Evolutionary conservation across 1,140 invertebrate species (phyloP).

Genomic region (Zaprionus africanus): DNA sequence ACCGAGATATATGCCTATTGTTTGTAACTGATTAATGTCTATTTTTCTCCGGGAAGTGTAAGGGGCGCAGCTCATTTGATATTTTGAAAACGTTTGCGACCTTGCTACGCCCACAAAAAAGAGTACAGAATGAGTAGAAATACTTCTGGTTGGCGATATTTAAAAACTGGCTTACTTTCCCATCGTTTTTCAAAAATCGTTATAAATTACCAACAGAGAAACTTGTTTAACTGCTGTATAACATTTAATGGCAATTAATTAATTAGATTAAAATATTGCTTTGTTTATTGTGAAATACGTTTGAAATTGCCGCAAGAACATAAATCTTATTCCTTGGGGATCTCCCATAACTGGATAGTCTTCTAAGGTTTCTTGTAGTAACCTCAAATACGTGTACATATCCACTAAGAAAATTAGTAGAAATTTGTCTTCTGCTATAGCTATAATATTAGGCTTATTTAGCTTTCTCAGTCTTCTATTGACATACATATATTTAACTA

Average conservation of each 20-base stretch:
- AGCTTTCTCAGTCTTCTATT: constrained; percentile 15
- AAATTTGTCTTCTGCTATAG: neutral
- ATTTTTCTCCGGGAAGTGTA: constrained; percentile 7
- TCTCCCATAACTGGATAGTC: neutral
- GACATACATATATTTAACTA: constrained; percentile 14
- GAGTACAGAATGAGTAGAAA: neutral
- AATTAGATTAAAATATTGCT: constrained; percentile 50
- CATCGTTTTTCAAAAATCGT: constrained; percentile 48
- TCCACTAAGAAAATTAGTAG: too few species aligned
- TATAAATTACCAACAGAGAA: constrained; percentile 41
- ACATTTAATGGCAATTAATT: constrained; percentile 36
- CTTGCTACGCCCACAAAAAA: neutral
- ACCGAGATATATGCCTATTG: constrained; percentile 37
- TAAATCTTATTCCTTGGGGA: constrained; percentile 33
- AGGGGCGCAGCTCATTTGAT: constrained; percentile 16
- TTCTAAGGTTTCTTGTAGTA: too few species aligned
- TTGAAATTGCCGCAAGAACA: constrained; percentile 44
- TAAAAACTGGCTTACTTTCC: constrained; percentile 44
- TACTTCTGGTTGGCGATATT: constrained; percentile 21
- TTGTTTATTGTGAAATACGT: constrained; percentile 31
- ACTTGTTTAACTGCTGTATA: constrained; percentile 45
- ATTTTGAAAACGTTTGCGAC: constrained; percentile 16
- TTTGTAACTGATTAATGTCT: constrained; percentile 47
- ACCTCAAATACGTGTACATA: too few species aligned
- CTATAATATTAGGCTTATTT: neutral